These are phyloP conservation scores for Melinopterus prodromus DNA, from an alignment of 2,888 invertebrate species.

Conservation along the genomic window DNA sequence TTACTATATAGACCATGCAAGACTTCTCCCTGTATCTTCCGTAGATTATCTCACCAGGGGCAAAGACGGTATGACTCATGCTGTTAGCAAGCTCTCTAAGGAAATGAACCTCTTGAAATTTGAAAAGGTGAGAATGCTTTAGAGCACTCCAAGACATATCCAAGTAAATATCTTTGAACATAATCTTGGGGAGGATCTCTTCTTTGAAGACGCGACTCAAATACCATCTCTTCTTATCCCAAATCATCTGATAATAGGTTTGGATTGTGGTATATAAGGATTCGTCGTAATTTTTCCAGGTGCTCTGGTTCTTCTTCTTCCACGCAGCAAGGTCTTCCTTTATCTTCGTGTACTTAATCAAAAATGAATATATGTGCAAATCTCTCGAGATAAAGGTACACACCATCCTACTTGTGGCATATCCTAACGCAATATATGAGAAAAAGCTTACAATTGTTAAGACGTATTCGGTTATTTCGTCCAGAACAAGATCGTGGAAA, in stretches of 20 bases:
- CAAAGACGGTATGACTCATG: conserved; percentile 39
- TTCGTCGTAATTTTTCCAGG: conserved; percentile 33
- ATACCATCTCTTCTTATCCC: conserved; percentile 38
- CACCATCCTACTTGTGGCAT: conserved; percentile 28
- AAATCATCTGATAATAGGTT: conserved; percentile 25
- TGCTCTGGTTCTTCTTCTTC: conserved; percentile 11
- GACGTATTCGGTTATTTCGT: neutral
- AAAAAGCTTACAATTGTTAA: conserved; percentile 28
- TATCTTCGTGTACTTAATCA: conserved; percentile 22
- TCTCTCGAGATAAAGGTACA: conserved; percentile 29
- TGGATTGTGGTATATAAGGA: conserved; percentile 26
- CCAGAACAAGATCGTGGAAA: conserved; percentile 9
- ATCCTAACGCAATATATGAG: conserved; percentile 30
- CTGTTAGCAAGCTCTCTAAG: conserved; percentile 40
- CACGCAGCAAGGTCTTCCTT: conserved; percentile 25
- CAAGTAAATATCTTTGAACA: conserved; percentile 40
- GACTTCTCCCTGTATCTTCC: conserved; percentile 38
- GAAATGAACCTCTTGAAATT: conserved; percentile 39
- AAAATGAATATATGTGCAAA: conserved; percentile 17
- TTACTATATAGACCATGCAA: conserved; percentile 45
- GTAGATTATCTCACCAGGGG: conserved; percentile 45
- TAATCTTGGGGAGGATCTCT: conserved; percentile 40
- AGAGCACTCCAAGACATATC: conserved; percentile 44
- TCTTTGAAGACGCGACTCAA: conserved; percentile 24
- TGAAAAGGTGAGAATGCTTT: conserved; percentile 46